Base-by-base conservation (phyloP, 2,797 vertebrate genomes). In the Graptemys geographica region DNA sequence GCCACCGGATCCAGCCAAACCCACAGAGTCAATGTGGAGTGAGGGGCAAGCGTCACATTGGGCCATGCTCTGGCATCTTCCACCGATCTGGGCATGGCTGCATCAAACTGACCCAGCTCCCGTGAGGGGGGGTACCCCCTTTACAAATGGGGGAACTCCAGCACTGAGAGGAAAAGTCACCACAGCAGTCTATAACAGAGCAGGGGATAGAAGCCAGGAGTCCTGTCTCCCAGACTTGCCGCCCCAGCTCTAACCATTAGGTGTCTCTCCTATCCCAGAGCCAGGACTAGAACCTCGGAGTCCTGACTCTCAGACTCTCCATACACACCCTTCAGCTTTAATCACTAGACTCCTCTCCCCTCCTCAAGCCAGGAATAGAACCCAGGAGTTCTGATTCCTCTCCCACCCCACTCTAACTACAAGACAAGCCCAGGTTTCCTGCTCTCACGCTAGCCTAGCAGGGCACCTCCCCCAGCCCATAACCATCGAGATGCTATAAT, bases 121-220 rank as follows among this genome's bases (percentile, higher is more conserved):
- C 21, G 3, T 72, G n/a, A 72, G 65, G n/a, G 16, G 16, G 18
- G 33, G 62, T 69, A 69, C 33, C 62, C 33, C 18, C 65, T 69
- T 69, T 19, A 37, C 65, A 69, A 69, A 65, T 21, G 62, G 62
- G 33, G 62, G 33, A 65, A 69, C 37, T 72, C 37, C 69, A 41
- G 69, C 69, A 72, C 69, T 41, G 19, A 72, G 10, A 37, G 69
- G 65, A 37, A 37, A 41, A 72, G 69, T 72, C n/a, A 41, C 69
- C n/a, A 25, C n/a, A 72, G 33, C n/a, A 37, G n/a, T 12, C 78
- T 27, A 12, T n/a, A 47, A 41, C 0, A 1, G 16, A 72, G 25
- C 85, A 1, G 3, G 28, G n/a, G 5, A 18, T 21, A 19, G 8
- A 23, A 81, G 25, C 33, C 69, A 8, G 8, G 21, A 11, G 5